Evolutionary conservation across 2,888 invertebrate genomes (phyloP).

Genomic region (Macrosiphum euphorbiae): DNA sequence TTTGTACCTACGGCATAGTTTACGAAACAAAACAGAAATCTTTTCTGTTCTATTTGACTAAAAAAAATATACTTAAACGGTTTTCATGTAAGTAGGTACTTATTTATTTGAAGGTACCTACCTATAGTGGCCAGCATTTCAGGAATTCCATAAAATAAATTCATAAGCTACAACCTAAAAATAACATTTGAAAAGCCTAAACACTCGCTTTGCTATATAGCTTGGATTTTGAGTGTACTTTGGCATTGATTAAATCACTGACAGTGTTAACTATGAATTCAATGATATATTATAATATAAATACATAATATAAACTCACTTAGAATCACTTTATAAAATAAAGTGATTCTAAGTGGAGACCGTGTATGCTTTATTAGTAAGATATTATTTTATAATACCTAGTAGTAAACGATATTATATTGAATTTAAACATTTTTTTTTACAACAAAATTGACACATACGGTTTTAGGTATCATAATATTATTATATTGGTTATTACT

Average conservation of each 20-base stretch:
- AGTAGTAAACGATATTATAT: too few species aligned
- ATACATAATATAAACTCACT: too few species aligned
- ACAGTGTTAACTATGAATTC: not conserved
- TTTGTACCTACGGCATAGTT: not conserved
- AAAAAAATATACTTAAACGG: not conserved
- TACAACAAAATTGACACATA: too few species aligned
- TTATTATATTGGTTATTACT: too few species aligned
- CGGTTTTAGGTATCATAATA: too few species aligned
- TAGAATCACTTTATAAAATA: too few species aligned
- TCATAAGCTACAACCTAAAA: not conserved
- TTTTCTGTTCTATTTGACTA: not conserved
- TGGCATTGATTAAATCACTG: not conserved
- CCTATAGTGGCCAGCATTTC: not conserved
- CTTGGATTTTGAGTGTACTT: not conserved
- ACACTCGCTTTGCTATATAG: not conserved
- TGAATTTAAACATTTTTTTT: too few species aligned
- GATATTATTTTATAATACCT: too few species aligned
- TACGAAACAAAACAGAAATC: not conserved
- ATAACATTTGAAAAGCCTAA: not conserved
- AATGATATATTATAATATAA: not conserved
- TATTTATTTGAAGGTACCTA: too few species aligned
- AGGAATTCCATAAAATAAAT: not conserved
- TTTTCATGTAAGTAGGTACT: too few species aligned
- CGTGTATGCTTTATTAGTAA: not conserved
- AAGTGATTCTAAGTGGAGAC: not conserved